phyloP scores from a whole-genome alignment of 2,113 vertebrate genomes.

The Ovis canadensis region DNA sequence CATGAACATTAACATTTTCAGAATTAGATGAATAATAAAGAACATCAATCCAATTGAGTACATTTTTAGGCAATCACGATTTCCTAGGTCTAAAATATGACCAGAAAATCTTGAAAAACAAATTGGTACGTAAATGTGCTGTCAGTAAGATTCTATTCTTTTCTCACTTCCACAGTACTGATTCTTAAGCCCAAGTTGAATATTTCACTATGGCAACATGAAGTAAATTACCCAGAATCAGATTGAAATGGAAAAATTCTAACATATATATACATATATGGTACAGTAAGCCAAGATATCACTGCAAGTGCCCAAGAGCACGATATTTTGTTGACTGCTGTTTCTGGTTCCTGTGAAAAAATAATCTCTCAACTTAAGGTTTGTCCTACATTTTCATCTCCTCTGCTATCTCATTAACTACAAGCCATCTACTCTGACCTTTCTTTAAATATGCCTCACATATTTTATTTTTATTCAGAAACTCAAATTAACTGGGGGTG shows the following conservation, averaged over 20 bases:
- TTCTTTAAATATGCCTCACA: not conserved
- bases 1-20: slow-evolving; percentile 26
- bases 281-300: slow-evolving; percentile 30
- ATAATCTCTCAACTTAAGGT: not conserved
- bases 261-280: not conserved
- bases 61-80: slow-evolving; percentile 47
- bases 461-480: not conserved
- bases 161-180: slow-evolving; percentile 5
- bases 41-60: slow-evolving; percentile 32
- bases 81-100: slow-evolving; percentile 52
- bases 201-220: slow-evolving; percentile 63
- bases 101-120: slow-evolving; percentile 47
- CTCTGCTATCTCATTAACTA: not conserved
- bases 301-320: not conserved
- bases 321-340: slow-evolving; percentile 5
- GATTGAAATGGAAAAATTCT: slow-evolving; percentile 30
- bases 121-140: slow-evolving; percentile 38
- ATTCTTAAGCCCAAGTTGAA: slow-evolving; percentile 49
- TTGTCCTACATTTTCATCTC: not conserved
- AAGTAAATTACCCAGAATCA: slow-evolving; percentile 51
- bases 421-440: not conserved
- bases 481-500: not conserved
- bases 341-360: not conserved
- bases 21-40: slow-evolving; percentile 50
- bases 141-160: slow-evolving; percentile 55